Evolutionary conservation across 2,113 vertebrate genomes (phyloP), one percentile per base, ranked within the genome.

Genomic region (Eurystomus gularis): DNA sequence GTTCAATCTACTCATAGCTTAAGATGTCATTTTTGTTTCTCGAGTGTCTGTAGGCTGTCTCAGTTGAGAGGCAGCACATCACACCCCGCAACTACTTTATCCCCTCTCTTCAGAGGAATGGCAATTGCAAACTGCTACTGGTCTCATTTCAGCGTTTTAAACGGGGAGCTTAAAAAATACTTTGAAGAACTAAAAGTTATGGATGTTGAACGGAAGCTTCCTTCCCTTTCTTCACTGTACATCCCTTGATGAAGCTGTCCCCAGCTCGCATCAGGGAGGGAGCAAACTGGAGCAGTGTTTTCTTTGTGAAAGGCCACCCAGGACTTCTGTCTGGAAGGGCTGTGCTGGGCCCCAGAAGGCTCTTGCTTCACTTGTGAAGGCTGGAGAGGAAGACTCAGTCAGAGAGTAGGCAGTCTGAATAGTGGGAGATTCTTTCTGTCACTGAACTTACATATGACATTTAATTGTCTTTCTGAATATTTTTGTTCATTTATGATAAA

Each of bases 1-100:
- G 96, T 97, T 96, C 76, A 97, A 79, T 91, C 90, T 70, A 61
- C 96, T 97, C 66, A 40, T 90, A 94, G 93, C 85, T 97, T 96
- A 90, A 64, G 94, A 76, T 86, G 94, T 97, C 94, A 96, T 79
- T 96, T 92, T 91, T 94, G 89, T 95, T 94, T 88, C 79, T 58
- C 25, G 78, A 83, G 44, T 78, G 91, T 79, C 78, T 84, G 72
- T 64, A 81, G 71, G 78, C 92, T 85, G 54, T 86, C 83, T 79
- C 85, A 28, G 21, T 75, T 79, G 88, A 86, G 62, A 64, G 68
- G 23, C 65, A 76, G 89, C 62, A 71, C 80, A n/a, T 88, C 69
- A 39, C 69, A 71, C 62, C 94, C 90, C 76, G 29, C 39, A 46
- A 82, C 39, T 37, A 26, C 85, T 95, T 96, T 88, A 66, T 82